A percentile compares a stretch with the other conserved stretches of the same genome.
phyloP scores from a whole-genome alignment of 2,797 vertebrate species.

The Rhynchonycteris naso region DNA sequence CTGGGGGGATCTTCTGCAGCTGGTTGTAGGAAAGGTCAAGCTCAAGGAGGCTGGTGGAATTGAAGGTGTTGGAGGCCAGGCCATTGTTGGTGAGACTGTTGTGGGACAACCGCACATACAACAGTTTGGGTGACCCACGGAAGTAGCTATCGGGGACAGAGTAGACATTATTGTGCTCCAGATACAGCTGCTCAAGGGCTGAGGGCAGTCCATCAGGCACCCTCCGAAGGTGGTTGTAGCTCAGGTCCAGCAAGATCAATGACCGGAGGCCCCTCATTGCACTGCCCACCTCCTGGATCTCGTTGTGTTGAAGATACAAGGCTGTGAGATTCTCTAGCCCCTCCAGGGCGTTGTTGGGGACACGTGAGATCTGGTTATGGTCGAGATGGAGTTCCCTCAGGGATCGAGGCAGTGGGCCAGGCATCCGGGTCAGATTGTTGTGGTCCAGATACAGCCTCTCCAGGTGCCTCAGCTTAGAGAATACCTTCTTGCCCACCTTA shows the following conservation, averaged over 20 bases:
- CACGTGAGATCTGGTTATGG: slow-evolving; percentile 92
- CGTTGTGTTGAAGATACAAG: slow-evolving; percentile 94
- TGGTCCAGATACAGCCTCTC: slow-evolving; percentile 95
- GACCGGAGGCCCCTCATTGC: slow-evolving; percentile 91
- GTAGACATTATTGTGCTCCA: slow-evolving; percentile 94
- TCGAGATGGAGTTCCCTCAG: slow-evolving; percentile 93
- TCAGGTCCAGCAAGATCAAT: slow-evolving; percentile 93
- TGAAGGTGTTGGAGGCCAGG: slow-evolving; percentile 93
- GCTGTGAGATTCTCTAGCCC: slow-evolving; percentile 96
- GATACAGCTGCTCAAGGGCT: slow-evolving; percentile 94
- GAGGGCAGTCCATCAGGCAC: slow-evolving; percentile 92
- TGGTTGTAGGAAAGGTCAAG: slow-evolving; percentile 97
- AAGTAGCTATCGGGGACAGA: slow-evolving; percentile 92
- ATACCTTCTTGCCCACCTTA: slow-evolving; percentile 90
- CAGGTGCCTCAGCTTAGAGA: slow-evolving; percentile 89
- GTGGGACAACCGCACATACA: slow-evolving; percentile 94
- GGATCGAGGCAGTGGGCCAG: slow-evolving; percentile 90
- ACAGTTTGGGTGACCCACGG: slow-evolving; percentile 89
- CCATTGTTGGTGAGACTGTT: slow-evolving; percentile 95
- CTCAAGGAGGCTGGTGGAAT: slow-evolving; percentile 95
- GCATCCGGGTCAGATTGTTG: slow-evolving; percentile 94
- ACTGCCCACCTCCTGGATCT: slow-evolving; percentile 90
- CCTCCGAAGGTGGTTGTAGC: slow-evolving; percentile 93
- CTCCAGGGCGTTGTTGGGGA: slow-evolving; percentile 89
- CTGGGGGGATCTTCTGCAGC: slow-evolving; percentile 94